phyloP scores from a whole-genome alignment of 2,797 vertebrate species.

The Aphelocoma californica region DNA sequence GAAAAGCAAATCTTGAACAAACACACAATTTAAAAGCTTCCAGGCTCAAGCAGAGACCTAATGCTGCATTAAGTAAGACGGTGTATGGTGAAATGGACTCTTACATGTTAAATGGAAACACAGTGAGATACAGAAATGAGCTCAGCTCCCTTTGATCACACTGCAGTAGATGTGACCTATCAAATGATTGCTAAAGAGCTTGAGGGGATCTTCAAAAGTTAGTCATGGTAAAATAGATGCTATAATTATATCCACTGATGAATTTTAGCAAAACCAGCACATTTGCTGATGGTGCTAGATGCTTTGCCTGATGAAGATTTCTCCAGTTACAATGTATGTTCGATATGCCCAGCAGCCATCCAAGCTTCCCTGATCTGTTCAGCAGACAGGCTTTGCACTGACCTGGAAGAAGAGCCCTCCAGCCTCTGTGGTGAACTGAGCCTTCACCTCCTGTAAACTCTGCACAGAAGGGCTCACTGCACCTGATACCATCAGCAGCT shows the following conservation, averaged over 20 bases:
- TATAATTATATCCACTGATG: slow-evolving; percentile 34
- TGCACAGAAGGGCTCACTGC: neutral
- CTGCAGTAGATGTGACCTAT: neutral
- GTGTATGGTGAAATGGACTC: neutral
- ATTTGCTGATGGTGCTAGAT: slow-evolving; percentile 1
- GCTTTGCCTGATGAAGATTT: neutral
- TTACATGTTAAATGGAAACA: neutral
- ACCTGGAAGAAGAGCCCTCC: neutral
- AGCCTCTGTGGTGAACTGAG: neutral
- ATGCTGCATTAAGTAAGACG: neutral
- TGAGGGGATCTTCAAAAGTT: slow-evolving; percentile 19
- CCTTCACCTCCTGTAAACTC: neutral
- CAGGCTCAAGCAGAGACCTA: neutral
- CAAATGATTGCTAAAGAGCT: neutral
- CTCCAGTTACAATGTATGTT: neutral
- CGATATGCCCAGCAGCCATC: rapidly evolving
- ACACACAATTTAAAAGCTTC: neutral
- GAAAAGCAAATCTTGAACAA: neutral
- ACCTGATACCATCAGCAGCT: neutral
- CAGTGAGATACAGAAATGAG: neutral
- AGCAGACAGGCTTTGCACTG: neutral
- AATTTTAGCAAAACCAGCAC: slow-evolving; percentile 6
- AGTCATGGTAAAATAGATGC: slow-evolving; percentile 23
- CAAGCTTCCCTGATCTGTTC: neutral
- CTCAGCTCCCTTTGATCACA: neutral